phyloP scores from a whole-genome alignment of 2,888 invertebrate species.

The Apotomis turbidana region DNA sequence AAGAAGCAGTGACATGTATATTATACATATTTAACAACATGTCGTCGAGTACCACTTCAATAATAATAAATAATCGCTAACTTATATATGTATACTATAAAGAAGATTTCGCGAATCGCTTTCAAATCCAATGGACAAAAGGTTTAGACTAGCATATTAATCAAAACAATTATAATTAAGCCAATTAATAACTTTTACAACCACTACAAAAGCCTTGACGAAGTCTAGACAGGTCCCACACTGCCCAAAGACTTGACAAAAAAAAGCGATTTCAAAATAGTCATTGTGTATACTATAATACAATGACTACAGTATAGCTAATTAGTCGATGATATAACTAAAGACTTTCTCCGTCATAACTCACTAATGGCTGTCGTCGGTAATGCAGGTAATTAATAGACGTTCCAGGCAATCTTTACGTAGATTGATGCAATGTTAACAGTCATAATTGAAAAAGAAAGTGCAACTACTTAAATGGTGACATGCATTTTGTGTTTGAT shows the following conservation, averaged over 20 bases:
- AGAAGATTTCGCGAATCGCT: no score
- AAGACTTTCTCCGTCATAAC: conserved; percentile 32
- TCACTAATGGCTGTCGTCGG: conserved; percentile 11
- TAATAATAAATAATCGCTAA: no score
- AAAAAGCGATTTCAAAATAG: neutral
- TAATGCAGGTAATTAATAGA: conserved; percentile 9
- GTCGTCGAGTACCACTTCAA: no score
- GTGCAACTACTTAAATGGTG: neutral
- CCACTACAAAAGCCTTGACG: neutral
- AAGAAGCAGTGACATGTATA: no score
- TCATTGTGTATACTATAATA: neutral
- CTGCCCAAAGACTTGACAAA: neutral
- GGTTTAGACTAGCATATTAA: neutral
- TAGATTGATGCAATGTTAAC: neutral
- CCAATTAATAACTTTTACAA: neutral
- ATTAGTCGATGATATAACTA: conserved; percentile 28
- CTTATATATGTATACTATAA: no score
- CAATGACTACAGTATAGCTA: conserved; percentile 8
- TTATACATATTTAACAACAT: no score
- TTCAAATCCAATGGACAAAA: neutral
- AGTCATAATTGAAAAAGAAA: conserved; percentile 9
- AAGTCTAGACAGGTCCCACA: neutral
- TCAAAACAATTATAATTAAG: neutral
- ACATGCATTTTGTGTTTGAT: neutral
- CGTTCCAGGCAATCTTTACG: conserved; percentile 7